Conservation (phyloP, 2,888 invertebrate genomes). For the Agrotis segetum region DNA sequence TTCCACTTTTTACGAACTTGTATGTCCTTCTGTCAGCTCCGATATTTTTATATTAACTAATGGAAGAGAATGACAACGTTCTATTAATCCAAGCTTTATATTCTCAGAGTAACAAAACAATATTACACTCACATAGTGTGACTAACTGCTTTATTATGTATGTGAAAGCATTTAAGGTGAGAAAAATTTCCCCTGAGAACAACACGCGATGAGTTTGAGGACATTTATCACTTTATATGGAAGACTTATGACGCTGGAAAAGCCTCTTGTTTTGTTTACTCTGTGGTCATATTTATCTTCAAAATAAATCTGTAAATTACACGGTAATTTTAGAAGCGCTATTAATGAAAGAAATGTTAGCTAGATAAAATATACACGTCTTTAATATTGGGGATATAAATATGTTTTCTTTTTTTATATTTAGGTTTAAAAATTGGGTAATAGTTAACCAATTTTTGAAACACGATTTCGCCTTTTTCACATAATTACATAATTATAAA, state of each 20-base stretch:
- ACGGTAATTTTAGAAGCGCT: background rate
- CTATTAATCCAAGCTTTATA: background rate
- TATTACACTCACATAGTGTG: background rate
- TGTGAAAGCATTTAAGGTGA: constrained; percentile 26
- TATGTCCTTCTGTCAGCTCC: no score
- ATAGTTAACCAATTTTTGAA: no score
- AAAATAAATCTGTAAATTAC: background rate
- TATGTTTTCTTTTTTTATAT: no score
- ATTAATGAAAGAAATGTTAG: background rate
- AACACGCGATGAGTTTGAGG: constrained; percentile 9
- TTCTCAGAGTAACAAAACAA: background rate
- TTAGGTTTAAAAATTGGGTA: no score
- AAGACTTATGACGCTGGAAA: constrained; percentile 12
- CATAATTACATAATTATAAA: no score
- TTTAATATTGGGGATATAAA: background rate
- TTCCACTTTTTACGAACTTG: no score
- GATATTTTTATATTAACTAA: no score
- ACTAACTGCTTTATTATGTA: constrained; percentile 27
- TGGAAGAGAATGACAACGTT: background rate
- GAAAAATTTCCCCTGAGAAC: constrained; percentile 43
- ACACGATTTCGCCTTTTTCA: no score
- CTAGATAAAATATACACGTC: background rate
- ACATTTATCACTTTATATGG: constrained; percentile 27
- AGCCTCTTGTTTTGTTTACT: constrained; percentile 1
- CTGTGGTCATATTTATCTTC: constrained; percentile 2